These are phyloP conservation scores for Sesamia inferens DNA, from an alignment of 2,888 invertebrate genomes.

Conservation along the genomic window DNA sequence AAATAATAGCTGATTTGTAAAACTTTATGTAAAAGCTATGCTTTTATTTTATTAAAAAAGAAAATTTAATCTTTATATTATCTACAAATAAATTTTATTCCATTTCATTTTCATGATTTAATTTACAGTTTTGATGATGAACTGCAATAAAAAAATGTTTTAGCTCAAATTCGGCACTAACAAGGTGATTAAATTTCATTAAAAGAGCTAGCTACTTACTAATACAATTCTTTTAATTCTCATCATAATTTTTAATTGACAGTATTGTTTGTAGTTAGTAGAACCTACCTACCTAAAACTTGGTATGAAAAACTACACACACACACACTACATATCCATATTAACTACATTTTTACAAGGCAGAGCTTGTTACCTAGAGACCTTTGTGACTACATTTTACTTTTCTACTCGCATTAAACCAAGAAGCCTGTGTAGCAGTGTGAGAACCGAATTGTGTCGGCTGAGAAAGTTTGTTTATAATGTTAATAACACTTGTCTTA, in stretches of 20 bases:
- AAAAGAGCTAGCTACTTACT: neutral
- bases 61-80: too few relatives aligned
- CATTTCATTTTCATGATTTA: neutral
- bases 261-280: slow-evolving; percentile 10
- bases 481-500: slow-evolving; percentile 77
- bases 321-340: slow-evolving; percentile 26
- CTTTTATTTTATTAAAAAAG: neutral
- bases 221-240: neutral
- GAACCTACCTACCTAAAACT: slow-evolving; percentile 8
- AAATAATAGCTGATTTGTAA: neutral
- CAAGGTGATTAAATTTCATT: neutral
- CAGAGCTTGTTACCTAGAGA: slow-evolving; percentile 33
- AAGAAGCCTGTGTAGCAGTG: slow-evolving; percentile 63
- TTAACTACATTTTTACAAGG: slow-evolving; percentile 29
- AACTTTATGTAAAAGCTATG: neutral
- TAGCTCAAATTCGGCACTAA: neutral
- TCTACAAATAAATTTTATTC: too few relatives aligned
- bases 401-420: slow-evolving; percentile 77
- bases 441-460: slow-evolving; percentile 81
- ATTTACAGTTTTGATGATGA: neutral
- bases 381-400: slow-evolving; percentile 59
- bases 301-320: slow-evolving; percentile 32
- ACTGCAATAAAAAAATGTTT: neutral
- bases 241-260: slow-evolving; percentile 20
- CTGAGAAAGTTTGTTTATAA: slow-evolving; percentile 85